phyloP scores from a whole-genome alignment of 2,888 invertebrate genomes.

The Trypoxylon attenuatum region DNA sequence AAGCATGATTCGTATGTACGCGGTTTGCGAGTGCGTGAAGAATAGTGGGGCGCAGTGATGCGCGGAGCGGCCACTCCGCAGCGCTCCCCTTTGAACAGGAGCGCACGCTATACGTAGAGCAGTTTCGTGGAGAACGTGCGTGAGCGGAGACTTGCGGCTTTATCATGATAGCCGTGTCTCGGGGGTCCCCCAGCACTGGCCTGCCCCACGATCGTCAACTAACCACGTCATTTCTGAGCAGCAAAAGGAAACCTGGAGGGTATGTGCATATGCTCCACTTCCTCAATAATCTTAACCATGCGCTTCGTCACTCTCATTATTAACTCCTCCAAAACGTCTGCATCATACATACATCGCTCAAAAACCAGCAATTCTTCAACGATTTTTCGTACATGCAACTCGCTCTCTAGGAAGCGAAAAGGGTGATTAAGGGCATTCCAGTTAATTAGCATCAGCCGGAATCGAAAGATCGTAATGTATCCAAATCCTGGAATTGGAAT shows the following conservation, averaged over 20 bases:
- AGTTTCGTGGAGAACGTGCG: neutral
- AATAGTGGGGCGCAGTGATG: slow-evolving; percentile 73
- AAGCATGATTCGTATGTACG: slow-evolving; percentile 53
- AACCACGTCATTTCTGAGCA: slow-evolving; percentile 39
- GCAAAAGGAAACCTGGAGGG: no score
- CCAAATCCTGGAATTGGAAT: no score
- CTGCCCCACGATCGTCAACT: slow-evolving; percentile 67
- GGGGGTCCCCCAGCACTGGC: slow-evolving; percentile 73
- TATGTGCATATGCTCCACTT: no score
- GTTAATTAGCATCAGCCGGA: no score
- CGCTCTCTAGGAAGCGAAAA: no score
- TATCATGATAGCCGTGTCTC: slow-evolving; percentile 53
- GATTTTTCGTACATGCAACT: no score
- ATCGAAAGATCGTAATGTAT: no score
- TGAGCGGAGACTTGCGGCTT: neutral
- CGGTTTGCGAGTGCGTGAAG: slow-evolving; percentile 63
- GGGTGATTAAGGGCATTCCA: no score
- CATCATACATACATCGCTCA: neutral
- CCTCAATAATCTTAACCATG: no score
- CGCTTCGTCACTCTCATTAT: slow-evolving; percentile 1
- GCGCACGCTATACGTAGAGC: slow-evolving; percentile 59
- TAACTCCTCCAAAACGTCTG: no score
- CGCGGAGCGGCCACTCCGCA: slow-evolving; percentile 75
- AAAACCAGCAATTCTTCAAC: neutral
- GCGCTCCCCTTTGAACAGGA: slow-evolving; percentile 74